Evolutionary conservation across 2,797 vertebrate species (phyloP).

Genomic region (Crax fasciolata): DNA sequence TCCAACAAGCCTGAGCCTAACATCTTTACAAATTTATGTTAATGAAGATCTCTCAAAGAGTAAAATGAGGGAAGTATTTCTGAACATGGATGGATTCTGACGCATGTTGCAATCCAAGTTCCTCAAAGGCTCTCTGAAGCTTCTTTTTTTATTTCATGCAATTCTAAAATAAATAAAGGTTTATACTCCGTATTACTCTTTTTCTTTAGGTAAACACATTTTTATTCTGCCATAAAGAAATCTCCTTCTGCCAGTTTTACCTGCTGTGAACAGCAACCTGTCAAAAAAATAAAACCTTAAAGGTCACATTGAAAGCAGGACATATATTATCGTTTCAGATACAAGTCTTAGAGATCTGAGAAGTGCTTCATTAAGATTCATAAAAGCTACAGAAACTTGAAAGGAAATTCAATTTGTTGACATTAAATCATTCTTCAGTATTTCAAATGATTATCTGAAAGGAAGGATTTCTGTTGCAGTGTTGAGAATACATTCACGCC

Average conservation of each 20-base stretch:
- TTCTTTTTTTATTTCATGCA: slow-evolving; percentile 37
- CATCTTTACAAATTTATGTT: slow-evolving; percentile 8
- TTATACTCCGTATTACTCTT: not conserved
- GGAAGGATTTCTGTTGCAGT: not conserved
- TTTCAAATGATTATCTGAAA: slow-evolving; percentile 24
- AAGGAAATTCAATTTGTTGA: slow-evolving; percentile 5
- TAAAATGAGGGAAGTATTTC: slow-evolving; percentile 9
- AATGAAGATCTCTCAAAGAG: not conserved
- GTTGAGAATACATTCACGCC: not conserved
- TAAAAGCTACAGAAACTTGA: slow-evolving; percentile 14
- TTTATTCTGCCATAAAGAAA: slow-evolving; percentile 61
- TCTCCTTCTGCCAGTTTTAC: slow-evolving; percentile 46
- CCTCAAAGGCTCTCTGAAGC: not conserved
- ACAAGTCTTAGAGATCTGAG: slow-evolving; percentile 3
- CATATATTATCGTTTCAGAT: not conserved
- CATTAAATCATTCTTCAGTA: not conserved
- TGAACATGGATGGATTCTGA: not conserved
- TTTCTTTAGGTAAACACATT: slow-evolving; percentile 62
- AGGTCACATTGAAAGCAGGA: slow-evolving; percentile 61
- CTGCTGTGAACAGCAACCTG: slow-evolving; percentile 47
- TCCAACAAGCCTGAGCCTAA: not conserved
- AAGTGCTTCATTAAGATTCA: slow-evolving; percentile 33
- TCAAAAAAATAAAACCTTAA: slow-evolving; percentile 61
- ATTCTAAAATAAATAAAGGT: slow-evolving; percentile 45
- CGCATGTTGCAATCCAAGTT: not conserved